Base-by-base conservation (phyloP, 2,888 invertebrate genomes). In the Acrobasis repandana region DNA sequence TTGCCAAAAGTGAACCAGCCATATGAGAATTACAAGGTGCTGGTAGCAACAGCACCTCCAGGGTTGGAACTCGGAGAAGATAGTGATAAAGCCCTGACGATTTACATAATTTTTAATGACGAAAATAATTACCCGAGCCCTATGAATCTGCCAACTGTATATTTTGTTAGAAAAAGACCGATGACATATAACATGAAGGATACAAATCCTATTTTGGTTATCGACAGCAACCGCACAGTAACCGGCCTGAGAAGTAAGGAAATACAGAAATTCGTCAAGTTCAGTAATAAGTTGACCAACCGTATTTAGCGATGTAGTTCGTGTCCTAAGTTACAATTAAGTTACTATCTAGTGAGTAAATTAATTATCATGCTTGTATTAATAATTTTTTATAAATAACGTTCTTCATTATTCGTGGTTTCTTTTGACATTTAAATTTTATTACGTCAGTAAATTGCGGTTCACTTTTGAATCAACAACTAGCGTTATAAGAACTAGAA, bases 151-250 rank as follows among this genome's bases (percentile, higher is more conserved):
- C 90, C 90, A 14, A 65, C 71, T 33, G 76, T 91, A 58, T 90
- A 84, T 67, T 91, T 91, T 61, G 82, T 90, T 0, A 83, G 73
- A 38, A 78, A 73, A 43, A 77, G 76, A 62, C 64, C 59, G 2
- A 10, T 10, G 54, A 1, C 18, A 9, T 20, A 18, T 18, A 59
- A 61, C 11, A 14, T 5, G 1, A 79, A 73, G 47, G 78, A 71
- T 15, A 61, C 69, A 1, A 85, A 87, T 48, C 86, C 87, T 0
- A 67, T 90, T 61, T 59, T 88, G 5, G 74, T 90, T 6, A 68
- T 91, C 9, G 80, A 90, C 61, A 86, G 67, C 65, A 90, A 90
- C 59, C 77, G 91, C 38, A 90, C 86, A 0, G 86, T 90, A 0
- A 90, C 91, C 0, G 83, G 86, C 2, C 52, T 90, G 14, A 86